Base-by-base conservation (phyloP, 2,113 vertebrate genomes). In the Pimephales promelas region DNA sequence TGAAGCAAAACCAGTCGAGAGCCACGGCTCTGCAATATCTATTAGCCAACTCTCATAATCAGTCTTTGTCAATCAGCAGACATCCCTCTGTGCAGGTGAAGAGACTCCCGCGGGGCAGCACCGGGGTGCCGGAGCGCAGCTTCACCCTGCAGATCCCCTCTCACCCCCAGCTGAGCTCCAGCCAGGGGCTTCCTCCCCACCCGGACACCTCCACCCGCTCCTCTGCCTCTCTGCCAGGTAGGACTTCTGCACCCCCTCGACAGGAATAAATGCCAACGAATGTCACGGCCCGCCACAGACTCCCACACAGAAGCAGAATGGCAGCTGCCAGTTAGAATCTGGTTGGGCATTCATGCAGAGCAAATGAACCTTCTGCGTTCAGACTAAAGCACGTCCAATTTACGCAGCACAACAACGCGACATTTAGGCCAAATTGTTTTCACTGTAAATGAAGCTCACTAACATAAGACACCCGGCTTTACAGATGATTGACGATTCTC, bases 51-150 rank as follows among this genome's bases (percentile, higher is more conserved):
- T 61, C 5, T 61, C 26, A 72, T 47, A 57, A 77, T 57, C 83
- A 57, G 62, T 78, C 24, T 40, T 59, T 57, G 83, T 72, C 76
- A 78, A 79, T 79, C 83, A 84, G 28, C 11, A 31, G 57, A 66
- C 45, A 76, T 88, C 85, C 88, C 86, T 87, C 82, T 90, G 13
- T 86, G 83, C 76, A 99, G 97, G 89, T 98, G 66, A 94, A 92
- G 89, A 95, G 92, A 89, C 91, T 95, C 75, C 94, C 96, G 5
- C 89, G 86, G 7, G 89, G 82, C 83, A 86, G 83, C 83, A 87
- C 91, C 73, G 82, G 89, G 74, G 85, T 80, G 74, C 88, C 87
- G 2, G 85, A 86, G 10, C 11, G 18, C 68, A 89, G 85, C 71
- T 85, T 26, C n/a, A 74, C 73, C 68, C 86, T 89, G 81, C 88